Evolutionary conservation across 1,140 invertebrate species (phyloP).

Genomic region (Zophobas atratus): DNA sequence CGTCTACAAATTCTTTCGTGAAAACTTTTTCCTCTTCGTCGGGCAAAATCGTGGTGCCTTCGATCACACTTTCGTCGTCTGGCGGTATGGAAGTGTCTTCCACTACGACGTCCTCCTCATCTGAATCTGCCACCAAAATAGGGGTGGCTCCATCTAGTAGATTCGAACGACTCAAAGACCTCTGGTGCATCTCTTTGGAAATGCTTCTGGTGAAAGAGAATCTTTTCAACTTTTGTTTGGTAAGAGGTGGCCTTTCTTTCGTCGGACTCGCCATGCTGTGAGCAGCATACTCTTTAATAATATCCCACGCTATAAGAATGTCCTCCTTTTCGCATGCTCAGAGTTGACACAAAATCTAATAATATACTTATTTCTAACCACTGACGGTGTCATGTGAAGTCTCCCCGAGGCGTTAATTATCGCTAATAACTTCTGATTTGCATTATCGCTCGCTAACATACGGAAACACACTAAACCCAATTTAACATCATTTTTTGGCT

Average conservation of each 20-base stretch:
- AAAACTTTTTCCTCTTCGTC: no score
- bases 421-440: conserved; percentile 84
- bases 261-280: neutral
- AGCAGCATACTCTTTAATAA: neutral
- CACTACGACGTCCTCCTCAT: conserved; percentile 58
- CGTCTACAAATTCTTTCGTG: no score
- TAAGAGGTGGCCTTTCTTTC: conserved; percentile 63
- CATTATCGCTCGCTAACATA: conserved; percentile 77
- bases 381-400: conserved; percentile 90
- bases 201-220: conserved; percentile 80
- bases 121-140: conserved; percentile 74
- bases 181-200: conserved; percentile 75
- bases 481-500: conserved; percentile 77
- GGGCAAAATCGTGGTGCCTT: no score
- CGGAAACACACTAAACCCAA: conserved; percentile 80
- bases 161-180: conserved; percentile 73
- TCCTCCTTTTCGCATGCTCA: conserved; percentile 83
- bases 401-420: conserved; percentile 89
- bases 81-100: no score
- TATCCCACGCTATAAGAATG: conserved; percentile 69
- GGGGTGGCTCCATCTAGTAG: conserved; percentile 79
- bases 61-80: no score
- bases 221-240: conserved; percentile 73
- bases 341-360: conserved; percentile 88
- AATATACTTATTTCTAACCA: conserved; percentile 78